Conservation (phyloP, 2,113 vertebrate species). For the Phyllopteryx taeniolatus region DNA sequence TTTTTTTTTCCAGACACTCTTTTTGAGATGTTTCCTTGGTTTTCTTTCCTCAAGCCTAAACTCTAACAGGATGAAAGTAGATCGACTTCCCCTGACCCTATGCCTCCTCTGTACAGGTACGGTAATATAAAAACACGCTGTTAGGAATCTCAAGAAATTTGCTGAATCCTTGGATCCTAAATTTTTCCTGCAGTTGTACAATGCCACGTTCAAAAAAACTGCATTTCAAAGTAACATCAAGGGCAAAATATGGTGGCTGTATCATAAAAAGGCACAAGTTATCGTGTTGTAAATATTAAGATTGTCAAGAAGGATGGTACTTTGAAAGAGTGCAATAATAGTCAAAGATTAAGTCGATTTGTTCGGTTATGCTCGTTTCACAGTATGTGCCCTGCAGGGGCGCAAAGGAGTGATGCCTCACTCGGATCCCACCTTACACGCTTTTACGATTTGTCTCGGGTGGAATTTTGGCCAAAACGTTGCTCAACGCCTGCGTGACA, state of each 20-base stretch:
- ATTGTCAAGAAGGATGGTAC: slow-evolving; percentile 5
- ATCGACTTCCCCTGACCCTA: background rate
- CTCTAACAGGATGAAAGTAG: slow-evolving; percentile 17
- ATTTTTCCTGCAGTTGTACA: too few relatives aligned
- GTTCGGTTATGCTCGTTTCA: too few relatives aligned
- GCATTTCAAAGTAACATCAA: background rate
- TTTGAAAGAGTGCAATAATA: background rate
- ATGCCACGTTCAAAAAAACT: background rate
- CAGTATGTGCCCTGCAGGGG: too few relatives aligned
- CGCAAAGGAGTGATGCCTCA: background rate
- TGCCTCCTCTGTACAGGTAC: slow-evolving; percentile 42
- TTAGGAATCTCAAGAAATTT: too few relatives aligned
- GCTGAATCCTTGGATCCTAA: too few relatives aligned
- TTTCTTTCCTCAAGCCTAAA: background rate
- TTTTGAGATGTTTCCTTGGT: background rate
- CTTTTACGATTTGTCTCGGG: too few relatives aligned
- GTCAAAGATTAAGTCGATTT: slow-evolving; percentile 2
- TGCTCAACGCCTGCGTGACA: too few relatives aligned
- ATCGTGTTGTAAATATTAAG: background rate
- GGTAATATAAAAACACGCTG: background rate
- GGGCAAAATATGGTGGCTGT: background rate
- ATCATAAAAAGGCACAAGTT: background rate
- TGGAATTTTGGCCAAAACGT: too few relatives aligned
- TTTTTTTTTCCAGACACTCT: background rate
- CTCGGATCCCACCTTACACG: background rate